A percentile compares a stretch with the other conserved stretches of the same genome.
phyloP scores from a whole-genome alignment of 2,113 vertebrate genomes.

The Dipodomys spectabilis region DNA sequence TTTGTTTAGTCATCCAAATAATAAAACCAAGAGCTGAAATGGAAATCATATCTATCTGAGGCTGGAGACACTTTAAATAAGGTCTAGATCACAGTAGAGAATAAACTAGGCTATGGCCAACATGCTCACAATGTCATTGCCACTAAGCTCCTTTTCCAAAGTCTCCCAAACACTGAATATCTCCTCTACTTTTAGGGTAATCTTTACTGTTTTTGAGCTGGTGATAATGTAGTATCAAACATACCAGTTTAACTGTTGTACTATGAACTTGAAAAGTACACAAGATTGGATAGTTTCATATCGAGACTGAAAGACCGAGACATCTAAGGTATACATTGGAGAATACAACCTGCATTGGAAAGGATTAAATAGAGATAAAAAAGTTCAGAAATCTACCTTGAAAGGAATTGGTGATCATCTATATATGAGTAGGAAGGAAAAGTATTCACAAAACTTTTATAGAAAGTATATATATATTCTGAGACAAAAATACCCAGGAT shows the following conservation, averaged over 20 bases:
- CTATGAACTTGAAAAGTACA: not conserved
- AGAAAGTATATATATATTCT: not conserved
- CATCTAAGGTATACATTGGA: not conserved
- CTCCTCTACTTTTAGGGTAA: slow-evolving; percentile 20
- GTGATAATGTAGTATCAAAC: not conserved
- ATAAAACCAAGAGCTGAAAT: not conserved
- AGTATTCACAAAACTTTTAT: not conserved
- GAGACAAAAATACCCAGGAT: not conserved
- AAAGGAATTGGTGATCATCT: not conserved
- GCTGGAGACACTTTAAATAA: not conserved
- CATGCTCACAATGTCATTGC: not conserved
- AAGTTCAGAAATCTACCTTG: not conserved
- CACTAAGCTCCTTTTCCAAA: not conserved
- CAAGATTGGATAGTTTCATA: not conserved
- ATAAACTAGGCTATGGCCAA: not conserved
- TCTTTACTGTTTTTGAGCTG: not conserved
- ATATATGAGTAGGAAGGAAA: not conserved
- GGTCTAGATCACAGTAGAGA: not conserved
- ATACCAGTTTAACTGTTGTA: not conserved
- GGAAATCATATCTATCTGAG: not conserved
- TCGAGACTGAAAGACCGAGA: not conserved
- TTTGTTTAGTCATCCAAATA: not conserved
- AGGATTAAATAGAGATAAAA: not conserved
- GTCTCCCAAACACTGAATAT: not conserved
- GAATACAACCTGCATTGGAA: not conserved